Conservation (phyloP, 2,797 vertebrate genomes). For the Heteromormyrus szaboi region DNA sequence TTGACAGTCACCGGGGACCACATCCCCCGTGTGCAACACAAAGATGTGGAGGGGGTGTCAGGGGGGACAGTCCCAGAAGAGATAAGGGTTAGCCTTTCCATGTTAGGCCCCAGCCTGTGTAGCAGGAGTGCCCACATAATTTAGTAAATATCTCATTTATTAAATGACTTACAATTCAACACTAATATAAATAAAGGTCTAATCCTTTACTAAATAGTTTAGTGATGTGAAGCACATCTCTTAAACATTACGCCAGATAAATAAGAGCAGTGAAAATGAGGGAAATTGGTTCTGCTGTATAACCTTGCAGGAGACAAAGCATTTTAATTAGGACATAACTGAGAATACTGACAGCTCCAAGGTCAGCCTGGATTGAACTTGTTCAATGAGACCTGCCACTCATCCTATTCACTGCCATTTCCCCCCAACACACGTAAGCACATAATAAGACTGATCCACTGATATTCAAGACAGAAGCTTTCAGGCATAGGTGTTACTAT, state of each 20-base stretch:
- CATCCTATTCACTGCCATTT: neutral
- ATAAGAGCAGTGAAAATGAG: neutral
- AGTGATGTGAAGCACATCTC: neutral
- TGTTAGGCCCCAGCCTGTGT: neutral
- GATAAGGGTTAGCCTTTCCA: neutral
- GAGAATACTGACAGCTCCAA: neutral
- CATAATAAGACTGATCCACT: neutral
- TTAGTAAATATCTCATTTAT: neutral
- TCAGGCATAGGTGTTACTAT: neutral
- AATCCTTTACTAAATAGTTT: neutral
- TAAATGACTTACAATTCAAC: neutral
- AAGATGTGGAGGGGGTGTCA: constrained; percentile 21
- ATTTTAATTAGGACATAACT: neutral
- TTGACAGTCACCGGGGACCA: constrained; percentile 38
- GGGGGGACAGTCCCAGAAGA: neutral
- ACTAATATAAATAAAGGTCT: neutral
- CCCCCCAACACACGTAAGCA: neutral
- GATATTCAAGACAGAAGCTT: neutral
- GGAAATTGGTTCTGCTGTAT: neutral
- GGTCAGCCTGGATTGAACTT: neutral
- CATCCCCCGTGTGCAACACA: constrained; percentile 43
- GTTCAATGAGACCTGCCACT: neutral
- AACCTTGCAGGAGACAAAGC: neutral
- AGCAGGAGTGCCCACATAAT: neutral
- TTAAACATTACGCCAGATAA: neutral